Evolutionary conservation across 1,140 invertebrate genomes (phyloP).

Genomic region (Drosophila asahinai): DNA sequence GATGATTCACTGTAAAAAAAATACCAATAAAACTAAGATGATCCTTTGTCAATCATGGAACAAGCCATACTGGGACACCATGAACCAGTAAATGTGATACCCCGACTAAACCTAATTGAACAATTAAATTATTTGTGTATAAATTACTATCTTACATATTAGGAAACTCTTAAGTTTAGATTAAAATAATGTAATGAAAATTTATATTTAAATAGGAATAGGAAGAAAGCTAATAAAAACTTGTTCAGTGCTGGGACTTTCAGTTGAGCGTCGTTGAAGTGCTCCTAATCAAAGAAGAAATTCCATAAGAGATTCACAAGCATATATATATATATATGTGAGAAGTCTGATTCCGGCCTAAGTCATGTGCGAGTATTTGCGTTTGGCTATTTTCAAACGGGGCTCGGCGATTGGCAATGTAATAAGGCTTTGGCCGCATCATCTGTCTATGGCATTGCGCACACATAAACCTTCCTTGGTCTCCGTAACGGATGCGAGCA

Average conservation of each 20-base stretch:
- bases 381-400: constrained; percentile 35
- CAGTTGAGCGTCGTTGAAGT: constrained; percentile 49
- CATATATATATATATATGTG: constrained; percentile 1
- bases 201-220: not conserved
- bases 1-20: constrained; percentile 14
- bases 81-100: not conserved
- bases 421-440: constrained; percentile 35
- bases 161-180: too few species aligned
- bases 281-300: constrained; percentile 69
- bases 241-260: constrained; percentile 13
- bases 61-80: too few species aligned
- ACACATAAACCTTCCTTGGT: constrained; percentile 30
- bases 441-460: constrained; percentile 40
- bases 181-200: too few species aligned
- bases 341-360: constrained; percentile 29
- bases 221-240: not conserved
- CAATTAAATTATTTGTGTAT: too few species aligned
- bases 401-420: constrained; percentile 22
- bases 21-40: not conserved
- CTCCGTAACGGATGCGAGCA: constrained; percentile 13
- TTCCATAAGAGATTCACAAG: constrained; percentile 46
- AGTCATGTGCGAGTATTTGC: constrained; percentile 42
- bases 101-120: not conserved
- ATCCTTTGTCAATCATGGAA: not conserved
- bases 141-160: too few species aligned